Evolutionary conservation across 2,113 vertebrate genomes (phyloP).

Genomic region (Pachypanchax playfairii): DNA sequence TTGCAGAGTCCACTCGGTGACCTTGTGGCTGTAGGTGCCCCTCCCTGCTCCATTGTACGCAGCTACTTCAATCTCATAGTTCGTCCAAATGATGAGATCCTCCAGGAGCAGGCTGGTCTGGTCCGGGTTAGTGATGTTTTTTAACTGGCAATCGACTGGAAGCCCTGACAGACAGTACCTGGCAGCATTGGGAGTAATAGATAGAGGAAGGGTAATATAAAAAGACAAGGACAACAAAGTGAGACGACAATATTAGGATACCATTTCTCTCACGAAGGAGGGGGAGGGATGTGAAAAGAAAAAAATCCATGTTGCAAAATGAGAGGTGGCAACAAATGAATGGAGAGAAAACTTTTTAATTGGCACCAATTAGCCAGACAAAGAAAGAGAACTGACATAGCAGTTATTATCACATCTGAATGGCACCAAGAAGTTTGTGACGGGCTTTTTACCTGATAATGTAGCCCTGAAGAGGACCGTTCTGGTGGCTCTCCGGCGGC

Average conservation of each 20-base stretch:
- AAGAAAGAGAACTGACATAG: constrained; percentile 52
- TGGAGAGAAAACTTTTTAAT: constrained; percentile 59
- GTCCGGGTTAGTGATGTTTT: constrained; percentile 92
- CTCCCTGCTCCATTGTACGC: constrained; percentile 94
- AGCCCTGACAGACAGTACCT: constrained; percentile 96
- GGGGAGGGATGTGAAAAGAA: background rate
- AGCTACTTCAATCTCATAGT: constrained; percentile 97
- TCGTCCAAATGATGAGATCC: constrained; percentile 99
- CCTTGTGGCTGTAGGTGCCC: constrained; percentile 93
- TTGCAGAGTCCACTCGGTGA: constrained; percentile 97
- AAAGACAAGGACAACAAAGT: constrained; percentile 14
- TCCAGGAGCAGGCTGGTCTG: constrained; percentile 93
- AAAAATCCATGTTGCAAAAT: constrained; percentile 23
- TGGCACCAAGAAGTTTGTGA: constrained; percentile 26
- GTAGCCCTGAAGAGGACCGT: constrained; percentile 93
- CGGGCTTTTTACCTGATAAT: constrained; percentile 87
- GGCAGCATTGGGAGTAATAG: constrained; percentile 31
- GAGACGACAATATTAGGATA: constrained; percentile 22
- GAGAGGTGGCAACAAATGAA: constrained; percentile 52
- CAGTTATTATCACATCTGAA: constrained; percentile 61
- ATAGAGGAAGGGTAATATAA: constrained; percentile 4
- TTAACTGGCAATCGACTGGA: constrained; percentile 97
- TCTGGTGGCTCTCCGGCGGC: constrained; percentile 93
- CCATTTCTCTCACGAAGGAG: background rate
- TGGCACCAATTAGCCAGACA: constrained; percentile 60